Evolutionary conservation across 1,140 invertebrate genomes (phyloP).

Genomic region (Asbolus verrucosus): DNA sequence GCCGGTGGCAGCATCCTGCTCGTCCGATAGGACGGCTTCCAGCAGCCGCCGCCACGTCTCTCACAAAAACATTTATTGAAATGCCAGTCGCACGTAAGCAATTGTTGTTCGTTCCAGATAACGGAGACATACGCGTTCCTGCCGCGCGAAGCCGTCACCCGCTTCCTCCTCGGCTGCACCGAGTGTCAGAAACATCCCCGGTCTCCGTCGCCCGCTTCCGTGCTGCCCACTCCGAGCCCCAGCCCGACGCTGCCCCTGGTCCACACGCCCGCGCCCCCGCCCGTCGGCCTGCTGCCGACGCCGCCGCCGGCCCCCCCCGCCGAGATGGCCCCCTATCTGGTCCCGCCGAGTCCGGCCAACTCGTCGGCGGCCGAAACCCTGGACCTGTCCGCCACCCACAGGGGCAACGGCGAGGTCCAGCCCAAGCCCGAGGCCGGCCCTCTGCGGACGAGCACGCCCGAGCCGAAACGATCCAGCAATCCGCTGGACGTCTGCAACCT

Average conservation of each 20-base stretch:
- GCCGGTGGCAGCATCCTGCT: too few relatives aligned
- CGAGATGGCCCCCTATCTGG: constrained; percentile 64
- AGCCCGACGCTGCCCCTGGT: constrained; percentile 67
- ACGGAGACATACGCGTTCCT: constrained; percentile 96
- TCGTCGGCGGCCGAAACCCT: constrained; percentile 37
- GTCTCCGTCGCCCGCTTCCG: constrained; percentile 73
- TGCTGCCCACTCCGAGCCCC: constrained; percentile 69
- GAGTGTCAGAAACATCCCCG: constrained; percentile 91
- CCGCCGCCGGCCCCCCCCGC: constrained; percentile 42
- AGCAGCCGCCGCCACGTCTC: too few relatives aligned
- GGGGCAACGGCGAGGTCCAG: constrained; percentile 28
- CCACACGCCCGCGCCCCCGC: constrained; percentile 54
- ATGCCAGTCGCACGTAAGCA: constrained; percentile 53
- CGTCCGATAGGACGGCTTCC: too few relatives aligned
- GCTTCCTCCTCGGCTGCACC: constrained; percentile 92
- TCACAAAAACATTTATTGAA: constrained; percentile 54
- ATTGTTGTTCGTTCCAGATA: constrained; percentile 76
- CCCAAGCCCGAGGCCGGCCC: constrained; percentile 57
- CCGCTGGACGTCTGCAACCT: constrained; percentile 76
- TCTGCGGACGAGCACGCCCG: constrained; percentile 50
- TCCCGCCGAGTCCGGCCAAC: constrained; percentile 62
- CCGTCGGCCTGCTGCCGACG: constrained; percentile 56
- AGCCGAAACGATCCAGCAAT: constrained; percentile 66
- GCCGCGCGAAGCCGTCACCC: constrained; percentile 93
- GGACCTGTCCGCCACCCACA: constrained; percentile 47